Base-by-base conservation (phyloP, 2,113 vertebrate genomes). In the Mandrillus leucophaeus region DNA sequence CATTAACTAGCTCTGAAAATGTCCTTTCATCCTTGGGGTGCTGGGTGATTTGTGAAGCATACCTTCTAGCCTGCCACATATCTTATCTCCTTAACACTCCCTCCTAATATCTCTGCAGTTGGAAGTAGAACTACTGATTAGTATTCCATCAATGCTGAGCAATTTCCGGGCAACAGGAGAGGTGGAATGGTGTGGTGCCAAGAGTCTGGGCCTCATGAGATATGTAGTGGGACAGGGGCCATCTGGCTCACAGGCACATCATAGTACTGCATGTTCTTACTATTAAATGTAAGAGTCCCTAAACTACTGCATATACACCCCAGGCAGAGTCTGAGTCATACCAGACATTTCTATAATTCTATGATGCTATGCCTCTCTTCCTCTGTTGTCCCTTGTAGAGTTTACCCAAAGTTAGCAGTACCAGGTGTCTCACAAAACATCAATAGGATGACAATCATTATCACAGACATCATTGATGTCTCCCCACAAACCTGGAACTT, bases 171-270 rank as follows among this genome's bases (percentile, higher is more conserved):
- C 20, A 40, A 27, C 70, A 55, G 45, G 55, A 78, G 66, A 76
- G 70, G 38, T 43, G 45, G 40, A n/a, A 11, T 48, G 32, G 38
- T 80, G 3, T 10, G 3, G 4, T 66, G 18, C 18, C 13, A 55
- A 40, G 6, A 79, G 59, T 92, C 14, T 57, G 76, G 17, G 27
- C 45, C 57, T 84, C 27, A 22, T 76, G 43, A 89, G 16, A 25
- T 20, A 59, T 5, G 0, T 23, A 8, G 20, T 40, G 23, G 25
- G n/a, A 25, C 0, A 17, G 6, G 25, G 13, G 2, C 18, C n/a
- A 27, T 81, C 43, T 38, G 43, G 68, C 7, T 91, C 43, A 16
- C 11, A 61, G 38, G 40, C 6, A 38, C 30, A 88, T 25, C 13
- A 14, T 57, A 61, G 48, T 9, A 22, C 43, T 70, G 55, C 17